Percentiles rank a stretch among this genome's conserved stretches.
phyloP scores from a whole-genome alignment of 2,113 vertebrate genomes.

The Nerophis lumbriciformis region DNA sequence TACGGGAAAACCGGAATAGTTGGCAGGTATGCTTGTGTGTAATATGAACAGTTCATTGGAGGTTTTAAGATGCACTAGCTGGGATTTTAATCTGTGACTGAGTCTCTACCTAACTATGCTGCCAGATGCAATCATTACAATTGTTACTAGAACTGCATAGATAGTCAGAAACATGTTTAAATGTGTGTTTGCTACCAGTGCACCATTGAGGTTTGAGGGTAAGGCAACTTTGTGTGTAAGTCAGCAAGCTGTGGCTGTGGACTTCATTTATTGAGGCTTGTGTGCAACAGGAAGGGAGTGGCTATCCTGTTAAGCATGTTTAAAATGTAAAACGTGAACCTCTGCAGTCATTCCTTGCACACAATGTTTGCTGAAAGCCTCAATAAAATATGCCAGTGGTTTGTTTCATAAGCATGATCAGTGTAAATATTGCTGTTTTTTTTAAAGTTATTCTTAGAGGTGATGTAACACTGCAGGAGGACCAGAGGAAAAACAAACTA shows the following conservation, averaged over 20 bases:
- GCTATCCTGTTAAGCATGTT: conserved; percentile 1
- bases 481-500: not conserved
- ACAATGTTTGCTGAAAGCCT: no score
- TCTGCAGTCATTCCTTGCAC: not conserved
- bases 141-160: conserved; percentile 1
- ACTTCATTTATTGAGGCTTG: not conserved
- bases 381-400: no score
- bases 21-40: not conserved
- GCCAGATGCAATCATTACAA: conserved; percentile 14
- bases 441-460: not conserved
- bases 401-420: not conserved
- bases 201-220: not conserved
- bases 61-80: conserved; percentile 13
- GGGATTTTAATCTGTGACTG: conserved; percentile 39
- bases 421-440: not conserved
- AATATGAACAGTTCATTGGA: conserved; percentile 7
- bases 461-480: conserved; percentile 43
- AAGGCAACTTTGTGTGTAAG: not conserved
- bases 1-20: no score
- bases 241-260: not conserved
- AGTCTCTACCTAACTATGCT: conserved; percentile 20
- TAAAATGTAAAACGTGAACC: not conserved
- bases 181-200: not conserved
- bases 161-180: not conserved
- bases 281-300: not conserved